Evolutionary conservation across 2,113 vertebrate genomes (phyloP).

Genomic region (Barnardius zonarius): DNA sequence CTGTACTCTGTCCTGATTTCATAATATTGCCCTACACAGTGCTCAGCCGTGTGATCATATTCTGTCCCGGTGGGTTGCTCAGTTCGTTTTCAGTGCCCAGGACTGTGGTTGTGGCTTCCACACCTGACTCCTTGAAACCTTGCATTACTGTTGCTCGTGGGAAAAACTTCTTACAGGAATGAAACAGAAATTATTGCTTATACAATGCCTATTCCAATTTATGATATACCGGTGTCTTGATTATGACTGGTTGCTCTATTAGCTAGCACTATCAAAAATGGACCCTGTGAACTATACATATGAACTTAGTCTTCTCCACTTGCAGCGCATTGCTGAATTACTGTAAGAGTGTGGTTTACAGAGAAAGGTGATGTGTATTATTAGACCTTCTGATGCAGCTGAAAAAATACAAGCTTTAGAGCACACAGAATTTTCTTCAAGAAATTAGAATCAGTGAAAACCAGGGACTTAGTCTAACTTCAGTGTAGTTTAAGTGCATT

Average conservation of each 20-base stretch:
- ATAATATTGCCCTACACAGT: neutral
- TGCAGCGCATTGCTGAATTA: neutral
- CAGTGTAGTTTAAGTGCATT: neutral
- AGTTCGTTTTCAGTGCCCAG: neutral
- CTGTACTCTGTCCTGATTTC: slow-evolving; percentile 43
- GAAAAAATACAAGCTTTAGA: neutral
- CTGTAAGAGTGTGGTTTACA: neutral
- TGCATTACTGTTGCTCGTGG: neutral
- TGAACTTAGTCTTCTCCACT: neutral
- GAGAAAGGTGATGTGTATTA: neutral
- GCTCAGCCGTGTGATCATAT: neutral
- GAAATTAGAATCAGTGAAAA: neutral
- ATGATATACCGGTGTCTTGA: neutral
- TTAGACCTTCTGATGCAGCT: neutral
- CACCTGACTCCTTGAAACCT: neutral
- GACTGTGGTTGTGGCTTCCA: neutral
- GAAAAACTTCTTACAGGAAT: neutral
- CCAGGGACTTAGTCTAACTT: neutral
- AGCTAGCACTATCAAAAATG: neutral
- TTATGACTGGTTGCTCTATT: neutral
- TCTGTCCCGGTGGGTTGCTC: neutral
- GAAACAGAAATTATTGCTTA: neutral
- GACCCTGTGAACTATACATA: neutral
- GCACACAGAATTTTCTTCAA: neutral
- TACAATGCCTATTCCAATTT: neutral